A percentile compares a stretch with the other conserved stretches of the same genome.
phyloP scores from a whole-genome alignment of 2,113 vertebrate genomes.

The Otocyon megalotis region DNA sequence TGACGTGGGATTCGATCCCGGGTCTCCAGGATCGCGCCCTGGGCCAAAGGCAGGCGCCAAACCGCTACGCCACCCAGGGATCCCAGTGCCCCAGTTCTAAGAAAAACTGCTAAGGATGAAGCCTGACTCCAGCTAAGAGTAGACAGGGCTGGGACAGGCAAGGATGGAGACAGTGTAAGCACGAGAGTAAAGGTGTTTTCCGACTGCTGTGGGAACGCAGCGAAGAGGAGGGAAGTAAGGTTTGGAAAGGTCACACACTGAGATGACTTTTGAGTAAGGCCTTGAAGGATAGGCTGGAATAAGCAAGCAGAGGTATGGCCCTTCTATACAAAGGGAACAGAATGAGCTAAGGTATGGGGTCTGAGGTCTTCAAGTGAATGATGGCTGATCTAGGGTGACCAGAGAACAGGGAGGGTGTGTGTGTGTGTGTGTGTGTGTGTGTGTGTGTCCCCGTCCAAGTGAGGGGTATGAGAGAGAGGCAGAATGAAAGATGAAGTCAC shows the following conservation, averaged over 20 bases:
- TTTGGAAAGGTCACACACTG: neutral
- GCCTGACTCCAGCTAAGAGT: neutral
- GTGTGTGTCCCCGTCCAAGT: neutral
- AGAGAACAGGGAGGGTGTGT: neutral
- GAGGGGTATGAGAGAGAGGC: neutral
- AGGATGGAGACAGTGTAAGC: neutral
- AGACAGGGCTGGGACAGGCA: neutral
- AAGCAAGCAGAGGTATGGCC: neutral
- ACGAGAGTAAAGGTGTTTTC: neutral
- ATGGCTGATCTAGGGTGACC: neutral
- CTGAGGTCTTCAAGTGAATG: neutral
- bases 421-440: neutral
- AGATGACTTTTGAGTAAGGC: neutral
- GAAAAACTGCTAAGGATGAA: neutral
- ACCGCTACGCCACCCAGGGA: no score
- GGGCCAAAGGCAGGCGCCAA: no score
- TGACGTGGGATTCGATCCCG: no score
- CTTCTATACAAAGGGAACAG: neutral
- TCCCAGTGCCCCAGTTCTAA: neutral
- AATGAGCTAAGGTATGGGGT: neutral
- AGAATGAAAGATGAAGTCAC: constrained; percentile 39
- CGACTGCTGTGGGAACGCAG: neutral
- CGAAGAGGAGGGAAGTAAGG: neutral
- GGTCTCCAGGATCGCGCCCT: no score
- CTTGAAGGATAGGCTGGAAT: neutral